Evolutionary conservation across 2,888 invertebrate genomes (phyloP), one percentile per base, ranked within the genome.

Genomic region (Thecocarcelia acutangulata): DNA sequence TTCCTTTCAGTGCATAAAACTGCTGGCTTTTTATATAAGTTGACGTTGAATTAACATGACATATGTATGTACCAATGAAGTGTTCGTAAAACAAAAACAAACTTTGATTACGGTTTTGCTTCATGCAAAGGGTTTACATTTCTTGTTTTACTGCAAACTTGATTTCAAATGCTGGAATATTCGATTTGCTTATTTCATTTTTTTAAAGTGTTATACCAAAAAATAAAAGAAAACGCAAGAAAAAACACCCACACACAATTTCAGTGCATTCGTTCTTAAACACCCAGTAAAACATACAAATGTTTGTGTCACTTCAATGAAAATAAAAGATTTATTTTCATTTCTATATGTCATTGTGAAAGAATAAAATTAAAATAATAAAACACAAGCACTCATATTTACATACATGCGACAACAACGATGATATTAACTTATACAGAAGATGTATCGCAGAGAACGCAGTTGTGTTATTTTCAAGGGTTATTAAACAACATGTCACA

Each of bases 401-500:
- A 37, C 9, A 37, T 15, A 52, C 6, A 15, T 15, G 8, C 11
- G 17, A 5, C 8, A 8, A 12, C 12, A 5, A 70, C 24, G 28
- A 9, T 33, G 17, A 6, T 17, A 1, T 15, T 54, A 42, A 52
- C 28, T 24, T 24, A 13, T 6, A 12, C n/a, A 42, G 8, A 52
- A 28, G 8, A 44, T 74, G 6, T 21, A 24, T 33, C 50, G 3
- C 0, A 54, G 33, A 37, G 48, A 48, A 58, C 44, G 64, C 70
- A 78, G 46, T 73, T 76, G 63, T 54, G 48, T 56, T 50, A 63
- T 73, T 58, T 81, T 69, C 58, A 74, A 82, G 73, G 73, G 52
- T 74, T 78, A 74, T 78, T 78, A 78, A 76, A 73, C 68, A 76
- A 42, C 54, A 77, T 76, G 72, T 72, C 81, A 68, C 66, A 46